Conservation (phyloP, 2,888 invertebrate species). For the Eupeodes latifasciatus region DNA sequence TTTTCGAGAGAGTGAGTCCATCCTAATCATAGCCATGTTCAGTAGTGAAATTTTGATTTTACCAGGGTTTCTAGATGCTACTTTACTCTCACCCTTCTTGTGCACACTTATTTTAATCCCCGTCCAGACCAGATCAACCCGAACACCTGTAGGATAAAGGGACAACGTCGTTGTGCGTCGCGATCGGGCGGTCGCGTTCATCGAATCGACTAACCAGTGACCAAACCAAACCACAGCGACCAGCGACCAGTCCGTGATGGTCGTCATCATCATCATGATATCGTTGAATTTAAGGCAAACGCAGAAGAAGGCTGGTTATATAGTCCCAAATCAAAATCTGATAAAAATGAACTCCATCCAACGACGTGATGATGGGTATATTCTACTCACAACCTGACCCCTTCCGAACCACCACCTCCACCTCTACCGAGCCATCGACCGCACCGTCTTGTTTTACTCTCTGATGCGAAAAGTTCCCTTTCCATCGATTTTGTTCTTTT, state of each 20-base stretch:
- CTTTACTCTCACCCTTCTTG: constrained; percentile 38
- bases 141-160: constrained; percentile 53
- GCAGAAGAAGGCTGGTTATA: constrained; percentile 36
- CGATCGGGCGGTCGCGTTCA: too few species aligned
- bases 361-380: constrained; percentile 73
- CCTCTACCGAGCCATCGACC: too few species aligned
- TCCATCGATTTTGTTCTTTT: background rate
- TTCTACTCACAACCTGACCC: constrained; percentile 59
- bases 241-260: constrained; percentile 1
- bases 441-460: background rate
- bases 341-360: constrained; percentile 74
- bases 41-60: constrained; percentile 71
- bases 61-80: constrained; percentile 46
- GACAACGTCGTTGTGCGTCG: background rate
- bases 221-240: constrained; percentile 10
- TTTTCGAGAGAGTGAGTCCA: constrained; percentile 39
- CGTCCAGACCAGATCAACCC: constrained; percentile 40
- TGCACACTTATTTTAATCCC: constrained; percentile 48
- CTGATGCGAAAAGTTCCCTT: background rate
- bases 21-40: constrained; percentile 58
- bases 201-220: constrained; percentile 3
- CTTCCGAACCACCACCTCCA: too few species aligned
- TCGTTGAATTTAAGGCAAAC: constrained; percentile 6
- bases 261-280: background rate
- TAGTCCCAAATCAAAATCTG: constrained; percentile 71